Base-by-base conservation (phyloP, 2,113 vertebrate species). In the Sinocyclocheilus anophthalmus region DNA sequence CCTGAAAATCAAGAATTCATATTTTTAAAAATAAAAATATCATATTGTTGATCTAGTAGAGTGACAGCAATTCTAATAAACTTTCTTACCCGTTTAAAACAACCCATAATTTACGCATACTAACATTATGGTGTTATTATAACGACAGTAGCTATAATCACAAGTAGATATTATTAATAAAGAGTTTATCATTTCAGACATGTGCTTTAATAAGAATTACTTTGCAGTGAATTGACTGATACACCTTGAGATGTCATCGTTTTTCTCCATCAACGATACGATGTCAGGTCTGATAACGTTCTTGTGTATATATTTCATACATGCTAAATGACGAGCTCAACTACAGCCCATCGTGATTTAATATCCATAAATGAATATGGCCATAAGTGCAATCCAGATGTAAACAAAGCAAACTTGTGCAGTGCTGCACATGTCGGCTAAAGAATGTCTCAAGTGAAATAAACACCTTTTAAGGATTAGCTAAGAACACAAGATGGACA, bases 1-100 rank as follows among this genome's bases (percentile, higher is more conserved):
- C 98, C 98, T 99, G 85, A 37, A 87, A 76, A 65, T 14, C 2
- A 26, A 26, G 5, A 50, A 30, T 33, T 30, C 10, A 3, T 9
- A 53, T 1, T 4, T 76, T 6, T 26, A 55, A 55, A 77, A 77
- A 26, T 26, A 26, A 26, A 26, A 26, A 26, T 26, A 70, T 42
- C 20, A n/a, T 39, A 39, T 42, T 42, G 69, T 72, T 72, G 39
- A 2, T 61, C 57, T n/a, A 61, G 57, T n/a, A 22, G 9, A 61
- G 20, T n/a, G 69, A 39, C 33, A 72, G 33, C 9, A 72, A 22
- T 18, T 20, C 67, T 4, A 70, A 20, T 70, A 0, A 70, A 70
- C 9, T 45, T 1, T 13, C 22, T 24, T 75, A 45, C 72, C 22
- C 16, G 45, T 39, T 72, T 22, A 13, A 73, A 42, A 73, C 12